phyloP scores from a whole-genome alignment of 37 sponge, comb jelly and placozoan species.

The Amphimedon queenslandica region DNA sequence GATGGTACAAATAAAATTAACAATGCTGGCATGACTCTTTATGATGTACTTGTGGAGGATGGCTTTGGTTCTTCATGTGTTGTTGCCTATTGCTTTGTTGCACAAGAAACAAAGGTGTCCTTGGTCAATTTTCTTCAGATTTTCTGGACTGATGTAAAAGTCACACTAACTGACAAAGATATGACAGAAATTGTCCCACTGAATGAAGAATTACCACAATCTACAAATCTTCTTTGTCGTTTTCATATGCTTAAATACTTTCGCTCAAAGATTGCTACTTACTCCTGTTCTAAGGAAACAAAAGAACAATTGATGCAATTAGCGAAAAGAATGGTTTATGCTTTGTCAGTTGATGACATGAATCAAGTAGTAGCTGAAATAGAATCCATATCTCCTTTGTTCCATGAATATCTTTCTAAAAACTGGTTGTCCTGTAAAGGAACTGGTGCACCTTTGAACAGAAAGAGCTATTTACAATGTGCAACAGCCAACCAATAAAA shows the following conservation, averaged over 20 bases:
- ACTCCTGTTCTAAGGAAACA: neutral
- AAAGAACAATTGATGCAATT: neutral
- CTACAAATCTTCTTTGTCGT: conserved; percentile 2
- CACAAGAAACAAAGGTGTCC: conserved; percentile 1
- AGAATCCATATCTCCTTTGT: too few relatives aligned
- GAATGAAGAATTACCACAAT: conserved; percentile 1
- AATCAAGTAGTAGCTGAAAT: too few relatives aligned
- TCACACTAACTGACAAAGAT: neutral
- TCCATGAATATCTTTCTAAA: too few relatives aligned
- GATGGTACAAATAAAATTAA: conserved; percentile 7
- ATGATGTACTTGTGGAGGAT: conserved; percentile 16
- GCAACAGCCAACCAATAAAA: too few relatives aligned
- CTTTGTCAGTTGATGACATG: too few relatives aligned
- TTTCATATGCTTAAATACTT: conserved; percentile 16
- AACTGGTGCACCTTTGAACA: too few relatives aligned
- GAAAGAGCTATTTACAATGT: too few relatives aligned
- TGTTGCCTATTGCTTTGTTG: conserved; percentile 13
- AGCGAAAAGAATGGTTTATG: neutral
- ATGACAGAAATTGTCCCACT: conserved; percentile 6
- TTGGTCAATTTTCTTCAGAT: neutral
- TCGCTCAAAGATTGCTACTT: conserved; percentile 1
- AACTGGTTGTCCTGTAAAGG: too few relatives aligned
- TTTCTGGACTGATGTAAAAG: conserved; percentile 1
- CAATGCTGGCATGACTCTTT: conserved; percentile 4
- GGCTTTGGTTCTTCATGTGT: conserved; percentile 5